These are phyloP conservation scores for Deilephila elpenor DNA, from an alignment of 2,888 invertebrate genomes.

Conservation along the genomic window DNA sequence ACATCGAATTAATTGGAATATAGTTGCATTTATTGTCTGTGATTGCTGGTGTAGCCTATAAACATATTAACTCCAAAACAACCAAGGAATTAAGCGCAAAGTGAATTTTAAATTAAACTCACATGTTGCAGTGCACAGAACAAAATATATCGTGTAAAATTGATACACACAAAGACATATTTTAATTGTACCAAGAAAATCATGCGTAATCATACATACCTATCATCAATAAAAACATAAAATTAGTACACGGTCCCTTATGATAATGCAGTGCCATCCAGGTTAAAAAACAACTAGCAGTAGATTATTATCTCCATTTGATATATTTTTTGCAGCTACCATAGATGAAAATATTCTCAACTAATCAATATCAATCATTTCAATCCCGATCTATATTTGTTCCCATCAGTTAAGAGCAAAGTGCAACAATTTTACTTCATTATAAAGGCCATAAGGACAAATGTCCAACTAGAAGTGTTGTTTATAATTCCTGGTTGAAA, in stretches of 20 bases:
- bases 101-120: neutral
- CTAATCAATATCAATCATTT: neutral
- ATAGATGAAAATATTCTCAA: neutral
- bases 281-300: no score
- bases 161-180: no score
- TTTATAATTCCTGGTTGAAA: neutral
- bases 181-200: no score
- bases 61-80: neutral
- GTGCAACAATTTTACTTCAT: neutral
- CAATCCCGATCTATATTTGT: neutral
- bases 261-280: no score
- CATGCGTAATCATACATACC: no score
- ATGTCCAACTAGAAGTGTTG: neutral
- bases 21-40: neutral
- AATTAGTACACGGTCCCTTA: no score
- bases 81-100: neutral
- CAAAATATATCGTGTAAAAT: neutral
- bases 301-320: no score
- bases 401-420: neutral
- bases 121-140: neutral
- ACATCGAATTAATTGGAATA: conserved; percentile 1
- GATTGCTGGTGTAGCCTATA: neutral
- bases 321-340: neutral
- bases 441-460: neutral
- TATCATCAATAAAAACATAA: no score